Base-by-base conservation (phyloP, 2,888 invertebrate genomes). In the Pollenia amentaria region DNA sequence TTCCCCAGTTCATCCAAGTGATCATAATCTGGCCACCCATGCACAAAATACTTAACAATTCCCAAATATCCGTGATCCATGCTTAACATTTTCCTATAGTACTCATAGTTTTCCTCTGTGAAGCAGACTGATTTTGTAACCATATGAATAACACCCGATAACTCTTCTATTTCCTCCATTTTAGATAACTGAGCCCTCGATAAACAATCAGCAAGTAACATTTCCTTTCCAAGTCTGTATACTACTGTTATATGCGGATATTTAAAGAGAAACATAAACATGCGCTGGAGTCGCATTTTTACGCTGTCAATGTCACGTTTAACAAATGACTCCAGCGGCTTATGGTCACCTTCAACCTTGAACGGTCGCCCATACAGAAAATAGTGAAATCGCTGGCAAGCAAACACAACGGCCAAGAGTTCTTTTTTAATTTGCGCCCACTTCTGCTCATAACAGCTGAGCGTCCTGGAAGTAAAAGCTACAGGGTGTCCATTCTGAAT, bases 161-260 rank as follows among this genome's bases (percentile, higher is more conserved):
- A 11, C 48, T 82, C 87, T 7, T 9, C 11, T 11, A 14, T 21
- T 62, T 88, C 82, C n/a, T 9, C 11, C 9, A 14, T 21, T 62
- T 88, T 80, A 12, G 67, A 46, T 38, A 89, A 16, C 38, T 87
- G 87, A 38, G 89, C 89, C 2, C 88, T 57, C 2, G 88, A 89
- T 8, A 88, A 53, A 18, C 83, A 89, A 60, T 88, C 88, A 29
- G 89, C 89, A 4, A 87, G 16, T 7, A 88, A 65, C 82, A 88
- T 84, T 0, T 88, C 48, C 57, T 75, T 89, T 14, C 88, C 89
- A 7, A 90, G 91, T 70, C 87, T 92, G 88, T 89, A 89, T 16
- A 72, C 78, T 18, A 87, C 67, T 16, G 21, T 48, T 60, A 88
- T 87, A 14, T 80, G 18, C 9, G 87, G 76, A 72, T 91, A 92